Evolutionary conservation across 2,888 invertebrate species (phyloP).

Genomic region (Hydrotaea diabolus): DNA sequence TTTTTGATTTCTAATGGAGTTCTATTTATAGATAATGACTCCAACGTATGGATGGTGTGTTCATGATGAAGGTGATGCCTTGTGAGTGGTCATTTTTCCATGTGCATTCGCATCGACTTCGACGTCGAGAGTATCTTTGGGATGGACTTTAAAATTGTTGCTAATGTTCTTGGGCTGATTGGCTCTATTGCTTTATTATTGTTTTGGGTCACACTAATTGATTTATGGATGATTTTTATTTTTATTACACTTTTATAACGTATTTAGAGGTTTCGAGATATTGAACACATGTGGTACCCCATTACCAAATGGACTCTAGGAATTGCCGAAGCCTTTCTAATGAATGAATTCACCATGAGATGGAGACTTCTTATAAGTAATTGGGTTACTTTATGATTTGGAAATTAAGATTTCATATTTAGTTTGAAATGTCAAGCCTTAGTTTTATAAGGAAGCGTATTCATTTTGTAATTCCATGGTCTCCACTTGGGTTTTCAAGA

Average conservation of each 20-base stretch:
- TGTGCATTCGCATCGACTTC: not conserved
- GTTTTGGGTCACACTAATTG: conserved; percentile 39
- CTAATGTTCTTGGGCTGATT: not conserved
- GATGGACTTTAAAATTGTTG: not conserved
- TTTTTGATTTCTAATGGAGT: conserved; percentile 21
- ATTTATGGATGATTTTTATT: conserved; percentile 42
- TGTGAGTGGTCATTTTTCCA: not conserved
- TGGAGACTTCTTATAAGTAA: not conserved
- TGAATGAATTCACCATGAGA: not conserved
- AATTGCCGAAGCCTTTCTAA: not conserved
- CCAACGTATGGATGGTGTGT: not conserved
- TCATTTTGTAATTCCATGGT: no score
- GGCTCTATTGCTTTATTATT: conserved; percentile 7
- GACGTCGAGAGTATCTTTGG: not conserved
- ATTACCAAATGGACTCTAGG: not conserved
- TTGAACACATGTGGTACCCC: not conserved
- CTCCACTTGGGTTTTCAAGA: no score
- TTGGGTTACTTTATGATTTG: no score
- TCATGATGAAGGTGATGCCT: not conserved
- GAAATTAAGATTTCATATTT: no score
- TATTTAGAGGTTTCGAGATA: not conserved
- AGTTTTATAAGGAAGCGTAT: no score
- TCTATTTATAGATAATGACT: conserved; percentile 26
- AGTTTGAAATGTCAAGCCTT: no score
- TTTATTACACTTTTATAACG: not conserved